phyloP scores from a whole-genome alignment of 1,140 invertebrate genomes.

The Drosophila nebulosa region DNA sequence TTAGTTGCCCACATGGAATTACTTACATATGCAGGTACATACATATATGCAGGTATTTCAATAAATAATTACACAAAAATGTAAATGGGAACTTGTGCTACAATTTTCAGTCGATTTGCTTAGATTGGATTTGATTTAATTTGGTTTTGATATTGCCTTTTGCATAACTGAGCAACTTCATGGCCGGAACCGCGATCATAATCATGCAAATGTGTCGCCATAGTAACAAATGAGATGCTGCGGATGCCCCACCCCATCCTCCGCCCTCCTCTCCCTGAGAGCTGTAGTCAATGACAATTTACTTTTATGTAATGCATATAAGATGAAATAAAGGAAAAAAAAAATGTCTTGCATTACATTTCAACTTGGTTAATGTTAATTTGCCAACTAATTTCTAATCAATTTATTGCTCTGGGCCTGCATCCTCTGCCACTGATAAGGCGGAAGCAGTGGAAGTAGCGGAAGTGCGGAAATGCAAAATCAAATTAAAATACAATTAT shows the following conservation, averaged over 20 bases:
- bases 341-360: background rate
- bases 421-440: constrained; percentile 25
- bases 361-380: constrained; percentile 17
- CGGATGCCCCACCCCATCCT: constrained; percentile 25
- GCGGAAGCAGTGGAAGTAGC: constrained; percentile 23
- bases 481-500: constrained; percentile 2
- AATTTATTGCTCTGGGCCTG: constrained; percentile 17
- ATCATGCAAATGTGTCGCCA: constrained; percentile 66
- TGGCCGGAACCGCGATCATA: constrained; percentile 67
- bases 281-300: constrained; percentile 26
- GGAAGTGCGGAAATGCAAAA: constrained; percentile 22
- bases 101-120: constrained; percentile 25
- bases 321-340: background rate
- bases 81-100: background rate
- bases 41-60: constrained; percentile 18
- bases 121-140: constrained; percentile 1
- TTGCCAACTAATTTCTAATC: constrained; percentile 27
- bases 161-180: constrained; percentile 7
- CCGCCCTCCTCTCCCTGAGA: background rate
- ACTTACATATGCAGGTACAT: too few relatives aligned
- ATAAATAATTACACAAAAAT: constrained; percentile 53
- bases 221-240: constrained; percentile 54
- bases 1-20: too few relatives aligned
- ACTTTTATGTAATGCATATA: constrained; percentile 30
- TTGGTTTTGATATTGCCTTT: constrained; percentile 9